Evolutionary conservation across 2,888 invertebrate species (phyloP).

Genomic region (Apamea sordens): DNA sequence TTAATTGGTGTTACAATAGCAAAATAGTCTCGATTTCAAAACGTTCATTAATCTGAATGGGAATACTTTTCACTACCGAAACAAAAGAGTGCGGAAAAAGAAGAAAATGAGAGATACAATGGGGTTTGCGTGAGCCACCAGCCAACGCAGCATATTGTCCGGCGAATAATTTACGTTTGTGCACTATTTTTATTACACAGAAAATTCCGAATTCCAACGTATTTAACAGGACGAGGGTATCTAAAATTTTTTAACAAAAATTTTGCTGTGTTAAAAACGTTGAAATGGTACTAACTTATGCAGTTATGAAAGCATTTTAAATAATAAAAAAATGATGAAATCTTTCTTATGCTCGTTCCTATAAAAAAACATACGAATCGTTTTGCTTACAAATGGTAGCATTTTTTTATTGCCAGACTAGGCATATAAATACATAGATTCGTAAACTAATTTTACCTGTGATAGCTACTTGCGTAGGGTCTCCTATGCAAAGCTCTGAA

Average conservation of each 20-base stretch:
- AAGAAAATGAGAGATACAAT: slow-evolving; percentile 65
- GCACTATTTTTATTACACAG: slow-evolving; percentile 51
- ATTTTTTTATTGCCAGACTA: background rate
- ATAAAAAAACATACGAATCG: background rate
- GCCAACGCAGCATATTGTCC: slow-evolving; percentile 62
- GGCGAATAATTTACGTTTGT: slow-evolving; percentile 62
- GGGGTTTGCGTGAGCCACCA: slow-evolving; percentile 63
- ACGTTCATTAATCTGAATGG: slow-evolving; percentile 59
- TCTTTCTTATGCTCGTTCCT: background rate
- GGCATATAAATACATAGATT: background rate
- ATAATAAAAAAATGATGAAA: background rate
- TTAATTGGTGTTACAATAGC: slow-evolving; percentile 47
- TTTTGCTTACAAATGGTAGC: background rate
- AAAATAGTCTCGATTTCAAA: slow-evolving; percentile 60
- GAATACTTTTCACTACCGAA: slow-evolving; percentile 64
- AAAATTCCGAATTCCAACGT: slow-evolving; percentile 36
- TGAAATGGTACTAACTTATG: background rate
- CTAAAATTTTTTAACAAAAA: background rate
- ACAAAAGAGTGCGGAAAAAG: slow-evolving; percentile 65
- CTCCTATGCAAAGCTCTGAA: background rate
- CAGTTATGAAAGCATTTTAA: background rate
- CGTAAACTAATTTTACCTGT: background rate
- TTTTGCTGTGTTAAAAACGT: background rate
- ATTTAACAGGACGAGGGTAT: background rate
- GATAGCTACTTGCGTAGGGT: background rate